Base-by-base conservation (phyloP, 2,113 vertebrate species). In the Calcarius ornatus region DNA sequence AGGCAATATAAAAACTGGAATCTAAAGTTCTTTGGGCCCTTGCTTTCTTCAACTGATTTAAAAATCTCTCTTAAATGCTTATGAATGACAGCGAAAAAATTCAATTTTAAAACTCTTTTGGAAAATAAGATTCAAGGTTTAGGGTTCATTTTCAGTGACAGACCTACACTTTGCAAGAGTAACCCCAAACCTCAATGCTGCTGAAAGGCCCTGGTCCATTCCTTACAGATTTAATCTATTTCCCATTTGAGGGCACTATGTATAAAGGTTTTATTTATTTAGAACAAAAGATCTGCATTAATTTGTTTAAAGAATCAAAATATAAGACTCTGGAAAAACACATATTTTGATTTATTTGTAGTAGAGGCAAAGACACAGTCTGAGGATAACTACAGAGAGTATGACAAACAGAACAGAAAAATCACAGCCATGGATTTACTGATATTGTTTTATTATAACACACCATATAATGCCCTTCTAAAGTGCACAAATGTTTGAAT, bases 41-140 rank as follows among this genome's bases (percentile, higher is more conserved):
- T 64, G 3, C 15, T 81, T 71, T 78, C 56, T 77, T 88, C n/a
- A 69, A 3, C 8, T 15, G 6, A 31, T 79, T 64, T 35, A 4
- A 82, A 88, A 92, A n/a, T 59, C 5, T 50, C 64, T 69, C 38
- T 24, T 64, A 54, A 7, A 47, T 4, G 1, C 4, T 57, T 69
- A 45, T 11, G 9, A 61, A 3, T 31, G 27, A 7, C 4, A 78
- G 14, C 0, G 0, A 75, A 84, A 50, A 50, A 23, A 1, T 19
- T 24, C 7, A 4, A 63, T 63, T 54, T 70, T 71, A 60, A 59
- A 75, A 51, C 6, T 48, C 51, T 15, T 48, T 23, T 68, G n/a
- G n/a, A 53, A 89, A 87, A 48, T 40, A 45, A 56, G 47, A 68
- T 16, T 33, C 5, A 25, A 65, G 17, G 16, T 53, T 96, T 64